Base-by-base conservation (phyloP, 2,888 invertebrate species). In the Protula sp. region DNA sequence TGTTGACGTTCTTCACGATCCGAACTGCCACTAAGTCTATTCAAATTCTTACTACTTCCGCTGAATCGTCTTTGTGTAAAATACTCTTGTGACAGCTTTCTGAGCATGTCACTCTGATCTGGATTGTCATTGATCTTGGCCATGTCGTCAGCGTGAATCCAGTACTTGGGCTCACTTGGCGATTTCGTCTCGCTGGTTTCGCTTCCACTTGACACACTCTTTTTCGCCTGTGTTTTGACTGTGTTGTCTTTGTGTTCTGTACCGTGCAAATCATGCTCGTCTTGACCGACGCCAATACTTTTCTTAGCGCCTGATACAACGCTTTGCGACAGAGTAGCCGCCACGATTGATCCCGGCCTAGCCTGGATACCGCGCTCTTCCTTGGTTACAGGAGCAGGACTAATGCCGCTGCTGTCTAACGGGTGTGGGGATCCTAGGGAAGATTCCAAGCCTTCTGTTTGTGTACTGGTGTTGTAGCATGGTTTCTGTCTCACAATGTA, bases 401-500 rank as follows among this genome's bases (percentile, higher is more conserved):
- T 5, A 19, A 5, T 24, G 4, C 5, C 14, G 5, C 9, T 24
- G 5, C 19, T 24, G 4, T 19, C 14, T n/a, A 5, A 19, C 5
- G 50, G 19, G 4, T 9, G 9, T 4, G 50, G 24, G 5, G 50
- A 19, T n/a, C n/a, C n/a, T 9, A 38, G 45, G n/a, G 45, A 38
- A n/a, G 9, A 14, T 14, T 38, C 45, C 45, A 14, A 9, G 45
- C 9, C 9, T 4, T 50, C 50, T 19, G 50, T 50, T 24, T 50
- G 50, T n/a, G 50, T 50, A 26, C 50, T 50, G 5, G 50, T 50
- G 24, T 50, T 50, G 24, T 50, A 50, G 24, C 50, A 50, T 24
- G 50, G 50, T 50, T 50, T 50, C 9, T 50, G 9, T 26, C 50
- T 50, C 5, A 24, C 50, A 50, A 50, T 50, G 50, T 50, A 50